These are phyloP conservation scores for Achatina immaculata DNA, from an alignment of 1,140 invertebrate genomes.

Conservation along the genomic window DNA sequence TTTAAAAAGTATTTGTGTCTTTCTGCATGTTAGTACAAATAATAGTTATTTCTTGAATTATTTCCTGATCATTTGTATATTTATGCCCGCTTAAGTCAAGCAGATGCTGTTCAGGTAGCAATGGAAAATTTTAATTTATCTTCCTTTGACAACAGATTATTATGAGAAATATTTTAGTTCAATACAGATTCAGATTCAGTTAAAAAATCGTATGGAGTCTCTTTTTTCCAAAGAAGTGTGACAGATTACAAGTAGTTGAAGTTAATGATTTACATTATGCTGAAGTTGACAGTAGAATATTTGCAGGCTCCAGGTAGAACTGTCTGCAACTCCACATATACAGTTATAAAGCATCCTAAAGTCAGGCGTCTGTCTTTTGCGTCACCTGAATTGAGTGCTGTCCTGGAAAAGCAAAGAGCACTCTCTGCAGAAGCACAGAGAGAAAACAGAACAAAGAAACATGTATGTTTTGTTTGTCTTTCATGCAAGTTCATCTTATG, in stretches of 20 bases:
- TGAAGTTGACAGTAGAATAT: neutral
- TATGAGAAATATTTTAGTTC: neutral
- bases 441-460: neutral
- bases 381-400: slow-evolving; percentile 13
- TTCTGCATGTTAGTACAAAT: no score
- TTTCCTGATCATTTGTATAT: no score
- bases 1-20: no score
- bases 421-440: neutral
- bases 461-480: no score
- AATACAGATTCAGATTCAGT: neutral
- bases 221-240: neutral
- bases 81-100: no score
- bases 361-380: neutral
- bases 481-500: no score
- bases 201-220: neutral
- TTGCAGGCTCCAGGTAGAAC: neutral
- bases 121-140: no score
- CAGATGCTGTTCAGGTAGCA: no score
- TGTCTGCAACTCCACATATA: slow-evolving; percentile 9
- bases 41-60: no score
- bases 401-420: slow-evolving; percentile 9
- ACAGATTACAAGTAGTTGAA: neutral
- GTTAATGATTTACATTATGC: neutral
- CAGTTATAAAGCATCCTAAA: slow-evolving; percentile 1
- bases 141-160: neutral